Evolutionary conservation across 2,113 vertebrate genomes (phyloP).

Genomic region (Rhegmatorhina hoffmannsi): DNA sequence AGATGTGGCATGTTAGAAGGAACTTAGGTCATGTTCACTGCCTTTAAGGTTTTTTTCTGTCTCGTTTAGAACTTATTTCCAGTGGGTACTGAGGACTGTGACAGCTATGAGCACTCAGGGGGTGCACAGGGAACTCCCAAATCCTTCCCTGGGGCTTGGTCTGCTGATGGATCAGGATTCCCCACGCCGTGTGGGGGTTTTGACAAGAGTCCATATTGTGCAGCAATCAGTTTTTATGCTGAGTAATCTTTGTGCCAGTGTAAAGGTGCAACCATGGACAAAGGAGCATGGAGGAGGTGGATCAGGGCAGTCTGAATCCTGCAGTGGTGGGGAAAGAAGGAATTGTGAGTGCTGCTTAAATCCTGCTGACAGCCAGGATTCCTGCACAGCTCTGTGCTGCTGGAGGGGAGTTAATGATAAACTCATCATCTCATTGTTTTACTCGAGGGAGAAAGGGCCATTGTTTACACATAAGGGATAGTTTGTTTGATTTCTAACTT

Average conservation of each 20-base stretch:
- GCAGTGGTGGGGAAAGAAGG: background rate
- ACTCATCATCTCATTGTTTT: background rate
- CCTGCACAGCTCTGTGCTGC: background rate
- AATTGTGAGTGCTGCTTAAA: background rate
- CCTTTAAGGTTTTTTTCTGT: background rate
- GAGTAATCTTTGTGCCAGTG: background rate
- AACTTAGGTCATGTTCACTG: background rate
- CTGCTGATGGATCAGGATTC: background rate
- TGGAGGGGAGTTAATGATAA: background rate
- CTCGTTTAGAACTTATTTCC: background rate
- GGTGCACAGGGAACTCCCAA: background rate
- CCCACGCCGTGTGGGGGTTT: background rate
- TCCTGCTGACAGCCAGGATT: background rate
- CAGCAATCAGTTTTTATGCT: background rate
- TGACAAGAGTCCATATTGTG: fast-evolving
- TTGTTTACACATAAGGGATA: background rate
- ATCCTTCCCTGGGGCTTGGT: background rate
- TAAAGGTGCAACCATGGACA: background rate
- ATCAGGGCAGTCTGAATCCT: fast-evolving
- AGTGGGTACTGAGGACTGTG: background rate
- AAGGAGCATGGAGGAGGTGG: background rate
- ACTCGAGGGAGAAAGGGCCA: background rate
- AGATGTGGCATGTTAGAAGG: background rate
- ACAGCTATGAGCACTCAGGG: fast-evolving
- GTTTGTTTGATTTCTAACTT: background rate